phyloP scores from a whole-genome alignment of 1,140 invertebrate species.

The Nomia melanderi region DNA sequence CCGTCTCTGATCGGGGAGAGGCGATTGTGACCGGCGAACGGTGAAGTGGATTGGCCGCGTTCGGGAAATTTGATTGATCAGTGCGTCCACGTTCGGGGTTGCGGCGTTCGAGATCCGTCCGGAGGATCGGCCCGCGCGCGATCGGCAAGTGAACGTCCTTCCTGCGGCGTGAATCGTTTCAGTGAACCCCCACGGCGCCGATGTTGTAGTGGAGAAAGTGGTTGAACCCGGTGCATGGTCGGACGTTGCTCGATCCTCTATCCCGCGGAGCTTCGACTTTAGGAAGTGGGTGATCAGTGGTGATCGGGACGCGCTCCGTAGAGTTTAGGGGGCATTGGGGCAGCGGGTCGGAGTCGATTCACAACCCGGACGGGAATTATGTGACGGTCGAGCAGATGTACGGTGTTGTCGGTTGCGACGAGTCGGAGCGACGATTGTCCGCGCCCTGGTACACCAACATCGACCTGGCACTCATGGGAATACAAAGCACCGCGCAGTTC shows the following conservation, averaged over 20 bases:
- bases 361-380: slow-evolving; percentile 5
- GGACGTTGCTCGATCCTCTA: slow-evolving; percentile 8
- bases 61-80: slow-evolving; percentile 5
- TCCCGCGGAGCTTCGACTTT: background rate
- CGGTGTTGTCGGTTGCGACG: slow-evolving; percentile 52
- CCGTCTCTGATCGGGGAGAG: no score
- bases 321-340: background rate
- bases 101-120: no score
- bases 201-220: slow-evolving; percentile 38
- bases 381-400: slow-evolving; percentile 62
- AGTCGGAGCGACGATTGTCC: slow-evolving; percentile 64
- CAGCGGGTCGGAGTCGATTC: background rate
- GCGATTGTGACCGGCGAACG: background rate
- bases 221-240: slow-evolving; percentile 42
- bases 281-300: slow-evolving; percentile 20
- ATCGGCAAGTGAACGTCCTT: slow-evolving; percentile 39
- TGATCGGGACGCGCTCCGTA: no score
- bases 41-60: background rate
- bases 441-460: slow-evolving; percentile 65
- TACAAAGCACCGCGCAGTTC: slow-evolving; percentile 80
- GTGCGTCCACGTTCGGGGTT: no score
- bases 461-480: slow-evolving; percentile 79
- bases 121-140: no score
- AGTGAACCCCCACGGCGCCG: slow-evolving; percentile 1
- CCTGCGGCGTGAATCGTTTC: slow-evolving; percentile 44